These are phyloP conservation scores for Nansenia antarctica DNA, from an alignment of 2,113 vertebrate species.

Conservation along the genomic window DNA sequence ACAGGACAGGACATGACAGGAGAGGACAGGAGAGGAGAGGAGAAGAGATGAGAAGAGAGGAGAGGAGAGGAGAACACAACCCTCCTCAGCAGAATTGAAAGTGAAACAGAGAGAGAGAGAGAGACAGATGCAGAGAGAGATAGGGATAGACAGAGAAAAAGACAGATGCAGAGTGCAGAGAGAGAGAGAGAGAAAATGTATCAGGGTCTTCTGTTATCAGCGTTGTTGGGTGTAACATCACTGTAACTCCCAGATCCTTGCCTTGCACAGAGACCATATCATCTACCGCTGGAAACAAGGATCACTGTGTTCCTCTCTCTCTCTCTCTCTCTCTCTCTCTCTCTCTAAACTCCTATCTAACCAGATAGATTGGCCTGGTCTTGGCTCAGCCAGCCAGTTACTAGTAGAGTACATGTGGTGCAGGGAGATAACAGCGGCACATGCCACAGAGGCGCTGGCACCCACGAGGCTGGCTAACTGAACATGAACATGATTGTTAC, in stretches of 20 bases:
- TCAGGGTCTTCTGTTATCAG: conserved; percentile 22
- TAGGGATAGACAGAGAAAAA: no score
- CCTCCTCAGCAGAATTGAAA: no score
- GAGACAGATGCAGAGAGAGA: no score
- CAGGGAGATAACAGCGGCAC: background rate
- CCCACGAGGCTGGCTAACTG: background rate
- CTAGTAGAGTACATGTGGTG: background rate
- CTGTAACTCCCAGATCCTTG: background rate
- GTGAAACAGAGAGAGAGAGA: no score
- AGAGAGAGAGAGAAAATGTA: no score
- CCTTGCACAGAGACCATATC: background rate
- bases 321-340: background rate
- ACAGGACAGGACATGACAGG: no score
- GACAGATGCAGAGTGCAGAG: background rate
- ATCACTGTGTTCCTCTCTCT: background rate
- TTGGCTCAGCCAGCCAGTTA: background rate
- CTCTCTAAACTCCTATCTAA: background rate
- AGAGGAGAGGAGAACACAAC: no score
- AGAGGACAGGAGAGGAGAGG: no score
- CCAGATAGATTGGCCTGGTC: no score
- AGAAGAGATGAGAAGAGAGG: no score
- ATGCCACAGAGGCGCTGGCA: background rate
- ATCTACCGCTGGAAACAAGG: background rate
- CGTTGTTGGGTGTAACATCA: conserved; percentile 18
- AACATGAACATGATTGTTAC: background rate